phyloP scores from a whole-genome alignment of 1,140 invertebrate genomes.

The Sycophaga agraensis region DNA sequence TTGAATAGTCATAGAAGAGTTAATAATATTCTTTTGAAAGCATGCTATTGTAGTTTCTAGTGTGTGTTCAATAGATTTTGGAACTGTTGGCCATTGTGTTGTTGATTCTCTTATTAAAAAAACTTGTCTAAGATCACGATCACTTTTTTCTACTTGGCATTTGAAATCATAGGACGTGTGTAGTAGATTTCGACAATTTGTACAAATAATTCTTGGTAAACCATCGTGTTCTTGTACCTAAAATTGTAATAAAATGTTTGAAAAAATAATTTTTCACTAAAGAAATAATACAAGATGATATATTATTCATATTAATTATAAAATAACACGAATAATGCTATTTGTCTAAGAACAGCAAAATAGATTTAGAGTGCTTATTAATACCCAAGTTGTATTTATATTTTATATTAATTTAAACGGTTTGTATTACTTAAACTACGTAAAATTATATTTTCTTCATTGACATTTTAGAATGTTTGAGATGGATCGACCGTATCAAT shows the following conservation, averaged over 20 bases:
- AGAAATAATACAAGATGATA: too few species aligned
- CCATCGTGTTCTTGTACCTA: conserved; percentile 53
- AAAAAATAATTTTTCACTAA: too few species aligned
- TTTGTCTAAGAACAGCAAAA: too few species aligned
- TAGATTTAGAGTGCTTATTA: too few species aligned
- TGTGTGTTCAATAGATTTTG: conserved; percentile 14
- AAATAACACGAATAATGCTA: too few species aligned
- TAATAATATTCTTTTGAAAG: conserved; percentile 15
- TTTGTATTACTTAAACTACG: too few species aligned
- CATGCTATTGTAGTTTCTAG: conserved; percentile 12
- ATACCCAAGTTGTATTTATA: too few species aligned
- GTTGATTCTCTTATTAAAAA: conserved; percentile 31
- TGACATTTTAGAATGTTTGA: too few species aligned
- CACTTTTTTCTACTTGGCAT: conserved; percentile 51
- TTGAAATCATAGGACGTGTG: conserved; percentile 54
- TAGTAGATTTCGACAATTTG: conserved; percentile 46
- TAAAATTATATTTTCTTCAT: too few species aligned
- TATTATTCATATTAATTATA: too few species aligned
- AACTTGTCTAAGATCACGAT: conserved; percentile 38
- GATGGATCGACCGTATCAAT: too few species aligned
- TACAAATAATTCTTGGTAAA: conserved; percentile 51
- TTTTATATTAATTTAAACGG: too few species aligned
- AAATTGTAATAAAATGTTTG: conserved; percentile 30
- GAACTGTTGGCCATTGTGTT: neutral
- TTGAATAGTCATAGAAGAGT: conserved; percentile 5